Conservation (phyloP, 2,888 invertebrate species). For the Beris morrisii region DNA sequence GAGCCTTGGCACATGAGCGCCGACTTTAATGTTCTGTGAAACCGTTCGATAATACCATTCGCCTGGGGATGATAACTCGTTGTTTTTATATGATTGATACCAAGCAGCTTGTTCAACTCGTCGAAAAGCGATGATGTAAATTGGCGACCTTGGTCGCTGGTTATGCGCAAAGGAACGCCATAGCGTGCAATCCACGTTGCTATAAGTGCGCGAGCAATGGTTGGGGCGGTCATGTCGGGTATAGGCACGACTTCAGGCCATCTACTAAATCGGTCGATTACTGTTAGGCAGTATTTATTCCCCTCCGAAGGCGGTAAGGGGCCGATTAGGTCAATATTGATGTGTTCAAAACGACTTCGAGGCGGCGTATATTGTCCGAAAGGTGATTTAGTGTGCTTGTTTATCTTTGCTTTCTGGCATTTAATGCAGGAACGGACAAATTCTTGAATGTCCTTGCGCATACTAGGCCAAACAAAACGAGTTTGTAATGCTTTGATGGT, state of each 20-base stretch:
- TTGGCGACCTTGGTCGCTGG: constrained; percentile 50
- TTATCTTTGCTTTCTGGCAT: constrained; percentile 9
- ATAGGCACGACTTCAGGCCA: constrained; percentile 25
- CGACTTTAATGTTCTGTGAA: constrained; percentile 51
- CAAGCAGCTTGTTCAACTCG: constrained; percentile 41
- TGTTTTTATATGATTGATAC: constrained; percentile 42
- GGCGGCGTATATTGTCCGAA: not conserved
- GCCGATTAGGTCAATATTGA: not conserved
- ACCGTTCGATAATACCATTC: constrained; percentile 52
- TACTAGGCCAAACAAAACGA: constrained; percentile 24
- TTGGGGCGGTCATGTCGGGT: constrained; percentile 33
- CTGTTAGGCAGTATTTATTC: constrained; percentile 24
- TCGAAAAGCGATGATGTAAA: constrained; percentile 46
- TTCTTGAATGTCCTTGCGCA: constrained; percentile 3
- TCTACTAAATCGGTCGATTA: constrained; percentile 1
- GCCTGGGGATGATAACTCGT: constrained; percentile 50
- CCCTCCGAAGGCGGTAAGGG: not conserved
- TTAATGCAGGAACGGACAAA: constrained; percentile 5
- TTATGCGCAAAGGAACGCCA: constrained; percentile 48
- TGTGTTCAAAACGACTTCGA: not conserved
- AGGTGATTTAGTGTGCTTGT: not conserved
- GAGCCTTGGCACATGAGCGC: constrained; percentile 44
- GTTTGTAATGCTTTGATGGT: constrained; percentile 30
- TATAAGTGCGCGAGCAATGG: constrained; percentile 33
- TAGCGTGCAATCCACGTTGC: constrained; percentile 52